A percentile compares a stretch with the other conserved stretches of the same genome.
phyloP scores from a whole-genome alignment of 2,113 vertebrate genomes.

The Chloebia gouldiae region DNA sequence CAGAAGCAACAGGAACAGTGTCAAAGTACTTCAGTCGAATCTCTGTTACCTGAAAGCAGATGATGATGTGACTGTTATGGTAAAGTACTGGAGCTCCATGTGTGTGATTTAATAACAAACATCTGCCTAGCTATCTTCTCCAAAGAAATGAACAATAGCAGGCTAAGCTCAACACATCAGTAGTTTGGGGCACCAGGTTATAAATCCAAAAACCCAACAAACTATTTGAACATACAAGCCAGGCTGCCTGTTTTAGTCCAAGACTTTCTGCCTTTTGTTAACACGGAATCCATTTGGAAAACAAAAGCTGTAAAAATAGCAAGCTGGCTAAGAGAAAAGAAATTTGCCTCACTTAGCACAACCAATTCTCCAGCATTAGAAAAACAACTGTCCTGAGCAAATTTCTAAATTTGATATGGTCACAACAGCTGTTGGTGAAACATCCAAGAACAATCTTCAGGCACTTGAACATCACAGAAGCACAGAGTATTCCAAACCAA shows the following conservation, averaged over 20 bases:
- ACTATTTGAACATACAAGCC: not conserved
- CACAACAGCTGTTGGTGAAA: not conserved
- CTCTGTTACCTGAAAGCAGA: constrained; percentile 87
- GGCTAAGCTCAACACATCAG: not conserved
- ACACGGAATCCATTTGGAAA: not conserved
- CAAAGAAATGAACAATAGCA: not conserved
- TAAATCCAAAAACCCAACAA: not conserved
- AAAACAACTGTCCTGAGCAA: not conserved
- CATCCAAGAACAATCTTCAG: not conserved
- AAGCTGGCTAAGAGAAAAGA: not conserved
- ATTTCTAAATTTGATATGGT: not conserved
- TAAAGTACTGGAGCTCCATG: not conserved
- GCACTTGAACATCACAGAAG: not conserved
- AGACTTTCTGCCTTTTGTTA: not conserved
- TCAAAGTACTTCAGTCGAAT: constrained; percentile 98
- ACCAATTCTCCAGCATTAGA: not conserved
- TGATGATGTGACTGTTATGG: not conserved
- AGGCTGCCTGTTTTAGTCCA: not conserved
- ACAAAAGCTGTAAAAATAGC: not conserved
- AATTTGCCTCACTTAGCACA: not conserved
- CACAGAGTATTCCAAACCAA: fast-evolving
- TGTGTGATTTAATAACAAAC: not conserved
- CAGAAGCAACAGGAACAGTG: constrained; percentile 93
- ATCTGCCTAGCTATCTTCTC: not conserved
- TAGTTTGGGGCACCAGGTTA: not conserved